Evolutionary conservation across 2,888 invertebrate genomes (phyloP).

Genomic region (Dynastes tityus): DNA sequence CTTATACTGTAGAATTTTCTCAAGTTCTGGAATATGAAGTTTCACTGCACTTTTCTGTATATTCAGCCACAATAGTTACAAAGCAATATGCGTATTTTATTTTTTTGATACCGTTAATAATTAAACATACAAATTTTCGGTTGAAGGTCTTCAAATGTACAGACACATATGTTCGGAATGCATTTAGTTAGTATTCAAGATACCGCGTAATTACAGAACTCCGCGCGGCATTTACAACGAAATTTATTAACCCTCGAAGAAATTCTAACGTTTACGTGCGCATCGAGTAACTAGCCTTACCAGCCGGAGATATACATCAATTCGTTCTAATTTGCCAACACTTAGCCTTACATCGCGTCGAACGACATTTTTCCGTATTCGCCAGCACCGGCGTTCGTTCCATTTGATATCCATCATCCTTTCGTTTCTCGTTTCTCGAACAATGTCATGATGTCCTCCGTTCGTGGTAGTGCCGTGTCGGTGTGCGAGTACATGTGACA

Average conservation of each 20-base stretch:
- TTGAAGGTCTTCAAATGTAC: too few relatives aligned
- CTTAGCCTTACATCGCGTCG: conserved; percentile 8
- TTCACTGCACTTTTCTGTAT: too few relatives aligned
- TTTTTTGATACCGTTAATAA: too few relatives aligned
- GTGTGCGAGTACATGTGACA: conserved; percentile 30
- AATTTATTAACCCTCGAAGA: conserved; percentile 11
- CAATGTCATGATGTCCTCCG: conserved; percentile 42
- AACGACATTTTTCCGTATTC: conserved; percentile 25
- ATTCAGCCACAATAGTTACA: too few relatives aligned
- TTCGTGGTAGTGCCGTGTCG: conserved; percentile 41
- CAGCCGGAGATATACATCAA: conserved; percentile 1
- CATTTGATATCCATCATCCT: conserved; percentile 36
- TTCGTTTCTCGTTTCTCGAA: conserved; percentile 22
- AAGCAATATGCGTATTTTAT: too few relatives aligned
- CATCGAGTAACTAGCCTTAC: not conserved
- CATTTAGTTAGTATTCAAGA: too few relatives aligned
- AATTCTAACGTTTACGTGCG: conserved; percentile 1
- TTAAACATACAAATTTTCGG: too few relatives aligned
- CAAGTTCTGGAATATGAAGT: too few relatives aligned
- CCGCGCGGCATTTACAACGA: not conserved
- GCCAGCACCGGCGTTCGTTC: not conserved
- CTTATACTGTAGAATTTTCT: too few relatives aligned
- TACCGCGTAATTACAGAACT: too few relatives aligned
- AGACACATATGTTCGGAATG: too few relatives aligned
- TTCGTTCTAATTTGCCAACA: conserved; percentile 30